Evolutionary conservation across 2,888 invertebrate species (phyloP), one percentile per base, ranked within the genome.

Genomic region (Unio pictorum): DNA sequence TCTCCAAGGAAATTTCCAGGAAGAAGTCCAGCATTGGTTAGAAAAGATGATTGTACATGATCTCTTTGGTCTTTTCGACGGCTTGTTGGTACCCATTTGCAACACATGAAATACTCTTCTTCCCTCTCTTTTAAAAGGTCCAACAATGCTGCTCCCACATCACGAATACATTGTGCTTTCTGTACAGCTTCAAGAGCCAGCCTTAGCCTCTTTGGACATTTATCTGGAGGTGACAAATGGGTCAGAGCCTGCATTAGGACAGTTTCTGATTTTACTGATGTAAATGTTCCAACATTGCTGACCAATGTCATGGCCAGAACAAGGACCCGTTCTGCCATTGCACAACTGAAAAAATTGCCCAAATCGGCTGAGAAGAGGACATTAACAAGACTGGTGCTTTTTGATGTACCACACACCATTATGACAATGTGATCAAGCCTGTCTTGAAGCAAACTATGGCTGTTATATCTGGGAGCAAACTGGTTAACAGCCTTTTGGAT

Each of bases 321-420:
- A 8, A 85, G 55, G 8, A 76, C 64, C 45, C 85, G 74, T 64
- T 85, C 85, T n/a, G 80, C 78, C 28, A 78, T 23, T 15, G 67
- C 69, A 54, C 67, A 75, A 20, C 58, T 63, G 2, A 20, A 55
- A 4, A 70, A 64, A 26, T 68, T 57, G 17, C 65, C 64, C 45
- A n/a, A 55, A 67, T 65, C 30, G 1, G 45, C 34, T n/a, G 67
- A 62, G 55, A 80, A 61, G 3, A 72, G 26, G 20, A 68, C 60
- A 15, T 67, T 26, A 11, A 80, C 30, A 0, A 82, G 62, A 57
- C 73, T 71, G 20, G 79, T 63, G 8, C 64, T 65, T 54, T 65
- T 69, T 20, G 56, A 28, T 61, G 68, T 55, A 11, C 77, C 74
- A 45, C 72, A 77, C 7, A 81, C 20, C 6, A 75, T 72, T 56